Evolutionary conservation across 1,140 invertebrate species (phyloP).

Genomic region (Hydropsyche tenuis): DNA sequence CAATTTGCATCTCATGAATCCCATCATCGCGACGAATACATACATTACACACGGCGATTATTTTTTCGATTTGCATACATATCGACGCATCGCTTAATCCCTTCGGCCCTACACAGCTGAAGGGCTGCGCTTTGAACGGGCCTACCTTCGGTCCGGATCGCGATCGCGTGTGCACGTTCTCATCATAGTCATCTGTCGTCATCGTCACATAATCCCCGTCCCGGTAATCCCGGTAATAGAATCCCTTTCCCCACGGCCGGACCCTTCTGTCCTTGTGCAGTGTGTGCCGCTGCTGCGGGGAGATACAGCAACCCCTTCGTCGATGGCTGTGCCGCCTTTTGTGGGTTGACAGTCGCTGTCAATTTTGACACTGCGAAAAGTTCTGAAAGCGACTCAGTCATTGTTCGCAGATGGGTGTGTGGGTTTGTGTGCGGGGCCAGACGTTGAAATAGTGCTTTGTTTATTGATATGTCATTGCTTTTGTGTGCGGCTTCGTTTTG

Average conservation of each 20-base stretch:
- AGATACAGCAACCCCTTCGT: background rate
- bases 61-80: conserved; percentile 11
- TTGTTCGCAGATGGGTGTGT: no score
- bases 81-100: conserved; percentile 8
- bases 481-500: no score
- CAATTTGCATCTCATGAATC: no score
- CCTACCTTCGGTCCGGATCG: background rate
- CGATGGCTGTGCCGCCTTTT: conserved; percentile 1
- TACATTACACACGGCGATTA: no score
- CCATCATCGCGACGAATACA: no score
- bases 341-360: conserved; percentile 22
- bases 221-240: conserved; percentile 8
- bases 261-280: conserved; percentile 21
- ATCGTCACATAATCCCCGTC: background rate
- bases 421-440: no score
- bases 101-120: background rate
- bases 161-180: background rate
- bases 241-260: conserved; percentile 40
- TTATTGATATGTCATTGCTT: no score
- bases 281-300: background rate
- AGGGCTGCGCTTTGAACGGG: background rate
- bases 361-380: conserved; percentile 4
- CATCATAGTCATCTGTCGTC: background rate
- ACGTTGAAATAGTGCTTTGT: no score
- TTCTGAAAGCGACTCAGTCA: background rate